Percentiles rank a stretch among this genome's conserved stretches.
phyloP scores from a whole-genome alignment of 35 echinoderm and acorn worm genomes.

The Ophiothrix spiculata region DNA sequence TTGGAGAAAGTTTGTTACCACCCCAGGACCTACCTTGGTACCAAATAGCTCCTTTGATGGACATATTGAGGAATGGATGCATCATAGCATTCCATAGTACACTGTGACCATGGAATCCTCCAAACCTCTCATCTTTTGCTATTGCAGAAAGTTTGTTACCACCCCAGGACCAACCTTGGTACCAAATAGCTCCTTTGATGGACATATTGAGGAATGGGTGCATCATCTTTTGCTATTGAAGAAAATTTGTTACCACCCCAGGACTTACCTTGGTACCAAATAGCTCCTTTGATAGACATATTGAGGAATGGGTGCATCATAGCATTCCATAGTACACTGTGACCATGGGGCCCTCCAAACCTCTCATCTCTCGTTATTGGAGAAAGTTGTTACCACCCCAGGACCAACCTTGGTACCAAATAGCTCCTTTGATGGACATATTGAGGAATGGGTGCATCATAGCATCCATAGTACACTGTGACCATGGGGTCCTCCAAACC shows the following conservation, averaged over 20 bases:
- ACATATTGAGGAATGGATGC: constrained; percentile 90
- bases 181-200: constrained; percentile 93
- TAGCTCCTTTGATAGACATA: too few species aligned
- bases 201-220: constrained; percentile 92
- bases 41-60: constrained; percentile 92
- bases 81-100: constrained; percentile 98
- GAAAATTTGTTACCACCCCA: too few species aligned
- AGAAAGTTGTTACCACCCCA: too few species aligned
- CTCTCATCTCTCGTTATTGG: too few species aligned
- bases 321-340: too few species aligned
- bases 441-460: constrained; percentile 97
- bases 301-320: too few species aligned
- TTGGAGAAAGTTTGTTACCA: too few species aligned
- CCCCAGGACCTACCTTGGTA: too few species aligned
- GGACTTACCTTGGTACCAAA: too few species aligned
- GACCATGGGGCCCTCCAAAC: too few species aligned
- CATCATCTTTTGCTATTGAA: constrained; percentile 60
- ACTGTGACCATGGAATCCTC: constrained; percentile 32
- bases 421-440: constrained; percentile 87
- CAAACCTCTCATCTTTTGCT: background rate
- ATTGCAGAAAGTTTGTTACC: background rate
- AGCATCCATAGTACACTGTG: constrained; percentile 80
- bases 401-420: constrained; percentile 99
- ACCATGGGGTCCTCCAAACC: constrained; percentile 15
- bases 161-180: constrained; percentile 38